Evolutionary conservation across 2,888 invertebrate species (phyloP), one percentile per base, ranked within the genome.

Genomic region (Unio delphinus): DNA sequence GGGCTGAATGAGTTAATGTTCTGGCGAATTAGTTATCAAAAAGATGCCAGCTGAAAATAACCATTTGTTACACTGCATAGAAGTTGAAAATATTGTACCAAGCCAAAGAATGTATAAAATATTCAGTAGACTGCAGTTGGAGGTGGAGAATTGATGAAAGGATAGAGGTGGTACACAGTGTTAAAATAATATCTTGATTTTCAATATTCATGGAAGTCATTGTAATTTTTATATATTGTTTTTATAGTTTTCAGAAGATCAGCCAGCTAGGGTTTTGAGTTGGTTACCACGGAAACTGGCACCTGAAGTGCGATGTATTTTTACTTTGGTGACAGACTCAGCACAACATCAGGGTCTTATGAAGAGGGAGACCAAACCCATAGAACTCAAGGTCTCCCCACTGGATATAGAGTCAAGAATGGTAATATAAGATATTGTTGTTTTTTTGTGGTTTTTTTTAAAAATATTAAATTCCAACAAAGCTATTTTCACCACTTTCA

Each of bases 211-310:
- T 11, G 45, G 3, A 3, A 15, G 3, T 45, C 15, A 45, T 15
- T 45, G 45, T 45, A 45, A 45, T 45, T 45, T 45, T 45, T 57
- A 54, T 55, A 55, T 64, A n/a, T 69, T 62, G 64, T 56, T 55
- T 55, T 71, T 80, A 17, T 74, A 89, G 88, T 85, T 88, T 73
- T 83, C 85, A 62, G 87, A 87, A 64, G 88, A 88, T 55, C 83
- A 85, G 64, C 86, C 86, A n/a, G 87, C 88, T 7, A 76, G 83
- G 66, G 82, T 86, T 59, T 81, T 88, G 74, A 88, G 85, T 68
- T 89, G 89, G 89, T 79, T 89, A 68, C 89, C 89, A 59, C 62
- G 85, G 70, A 89, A 88, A 73, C 80, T 89, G 56, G 86, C 87
- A 1, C 88, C 87, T 5, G 83, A 86, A 55, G 84, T 89, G 15